phyloP scores from a whole-genome alignment of 2,113 vertebrate genomes.

The Terrapene triunguis region DNA sequence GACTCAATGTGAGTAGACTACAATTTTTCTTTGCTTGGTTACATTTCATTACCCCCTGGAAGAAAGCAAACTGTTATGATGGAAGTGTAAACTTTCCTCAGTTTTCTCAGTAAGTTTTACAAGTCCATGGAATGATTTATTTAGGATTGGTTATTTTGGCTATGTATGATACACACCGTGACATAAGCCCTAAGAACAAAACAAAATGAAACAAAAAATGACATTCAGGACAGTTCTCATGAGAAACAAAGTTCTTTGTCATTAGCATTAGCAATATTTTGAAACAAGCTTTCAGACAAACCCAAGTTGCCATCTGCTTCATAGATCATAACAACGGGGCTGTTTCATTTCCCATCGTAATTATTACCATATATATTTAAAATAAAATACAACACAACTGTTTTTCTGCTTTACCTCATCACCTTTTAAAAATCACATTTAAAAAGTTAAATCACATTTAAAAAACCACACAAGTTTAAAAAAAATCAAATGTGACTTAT shows the following conservation, averaged over 20 bases:
- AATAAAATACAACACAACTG: constrained; percentile 65
- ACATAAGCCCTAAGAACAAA: constrained; percentile 56
- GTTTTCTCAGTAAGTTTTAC: constrained; percentile 51
- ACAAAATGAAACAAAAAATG: constrained; percentile 34
- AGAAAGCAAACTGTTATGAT: neutral
- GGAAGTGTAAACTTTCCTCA: constrained; percentile 34
- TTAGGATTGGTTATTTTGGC: constrained; percentile 49
- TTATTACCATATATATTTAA: constrained; percentile 67
- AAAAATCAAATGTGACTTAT: constrained; percentile 55
- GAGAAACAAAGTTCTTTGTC: constrained; percentile 54
- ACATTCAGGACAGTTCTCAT: constrained; percentile 60
- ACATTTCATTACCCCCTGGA: neutral
- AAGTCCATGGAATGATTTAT: constrained; percentile 63
- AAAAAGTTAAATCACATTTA: constrained; percentile 69
- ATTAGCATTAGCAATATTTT: constrained; percentile 54
- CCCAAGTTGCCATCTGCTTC: constrained; percentile 51
- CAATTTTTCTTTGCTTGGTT: neutral
- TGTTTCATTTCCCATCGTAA: constrained; percentile 55
- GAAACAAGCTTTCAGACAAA: constrained; percentile 54
- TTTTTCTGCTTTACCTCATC: constrained; percentile 61
- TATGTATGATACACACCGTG: constrained; percentile 50
- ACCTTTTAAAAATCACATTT: constrained; percentile 61
- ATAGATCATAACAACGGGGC: constrained; percentile 54
- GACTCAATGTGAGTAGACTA: neutral
- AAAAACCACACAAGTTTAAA: constrained; percentile 63